Conservation (phyloP, 2,888 invertebrate species). For the Ophion obscuratus region DNA sequence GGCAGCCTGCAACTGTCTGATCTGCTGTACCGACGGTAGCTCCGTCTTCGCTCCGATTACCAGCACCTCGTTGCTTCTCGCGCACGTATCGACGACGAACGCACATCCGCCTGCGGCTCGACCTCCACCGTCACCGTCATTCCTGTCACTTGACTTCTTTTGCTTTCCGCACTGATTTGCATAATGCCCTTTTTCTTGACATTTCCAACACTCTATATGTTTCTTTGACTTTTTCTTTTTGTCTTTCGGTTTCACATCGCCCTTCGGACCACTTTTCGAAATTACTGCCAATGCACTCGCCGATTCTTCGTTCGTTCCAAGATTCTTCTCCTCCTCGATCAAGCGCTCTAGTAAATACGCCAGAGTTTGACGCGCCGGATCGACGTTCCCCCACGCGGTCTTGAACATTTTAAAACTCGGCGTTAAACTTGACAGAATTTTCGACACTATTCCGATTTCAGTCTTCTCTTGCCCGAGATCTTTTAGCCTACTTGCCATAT, state of each 20-base stretch:
- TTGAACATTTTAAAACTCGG: slow-evolving; percentile 36
- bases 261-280: neutral
- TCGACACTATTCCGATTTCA: slow-evolving; percentile 50
- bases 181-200: slow-evolving; percentile 48
- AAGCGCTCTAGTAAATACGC: slow-evolving; percentile 48
- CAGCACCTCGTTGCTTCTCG: slow-evolving; percentile 1
- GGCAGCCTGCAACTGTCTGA: slow-evolving; percentile 16
- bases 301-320: slow-evolving; percentile 29
- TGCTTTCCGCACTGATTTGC: slow-evolving; percentile 37
- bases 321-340: slow-evolving; percentile 53
- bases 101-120: slow-evolving; percentile 10
- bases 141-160: neutral
- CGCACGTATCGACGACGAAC: slow-evolving; percentile 6
- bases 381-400: slow-evolving; percentile 53
- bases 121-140: neutral
- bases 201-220: slow-evolving; percentile 45
- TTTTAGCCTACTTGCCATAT: slow-evolving; percentile 64
- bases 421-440: slow-evolving; percentile 54
- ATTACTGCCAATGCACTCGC: slow-evolving; percentile 48
- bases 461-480: slow-evolving; percentile 48
- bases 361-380: slow-evolving; percentile 38
- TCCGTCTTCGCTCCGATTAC: neutral
- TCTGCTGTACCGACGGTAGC: slow-evolving; percentile 55
- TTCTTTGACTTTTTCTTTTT: slow-evolving; percentile 21
- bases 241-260: neutral